Evolutionary conservation across 2,797 vertebrate species (phyloP).

Genomic region (Cyprinodon diabolis): DNA sequence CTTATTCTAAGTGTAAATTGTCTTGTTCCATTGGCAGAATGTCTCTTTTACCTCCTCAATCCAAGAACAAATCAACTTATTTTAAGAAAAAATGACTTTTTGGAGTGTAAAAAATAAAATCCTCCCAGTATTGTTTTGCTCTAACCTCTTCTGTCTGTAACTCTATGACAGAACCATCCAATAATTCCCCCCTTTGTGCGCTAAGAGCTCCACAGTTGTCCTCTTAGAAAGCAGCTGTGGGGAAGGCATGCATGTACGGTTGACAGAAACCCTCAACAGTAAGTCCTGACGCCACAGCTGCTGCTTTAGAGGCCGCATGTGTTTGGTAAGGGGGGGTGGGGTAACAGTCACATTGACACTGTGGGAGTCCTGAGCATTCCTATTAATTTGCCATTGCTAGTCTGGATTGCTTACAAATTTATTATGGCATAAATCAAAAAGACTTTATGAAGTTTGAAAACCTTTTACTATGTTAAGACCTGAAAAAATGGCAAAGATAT

Average conservation of each 20-base stretch:
- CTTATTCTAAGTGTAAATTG: no score
- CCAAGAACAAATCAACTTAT: no score
- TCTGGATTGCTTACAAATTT: not conserved
- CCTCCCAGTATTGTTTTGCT: not conserved
- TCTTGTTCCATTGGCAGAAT: no score
- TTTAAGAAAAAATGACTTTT: no score
- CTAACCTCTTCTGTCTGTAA: not conserved
- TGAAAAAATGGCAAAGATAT: not conserved
- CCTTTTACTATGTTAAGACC: not conserved
- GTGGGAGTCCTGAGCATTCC: conserved; percentile 16
- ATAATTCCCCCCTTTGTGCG: conserved; percentile 33
- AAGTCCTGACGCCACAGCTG: conserved; percentile 67
- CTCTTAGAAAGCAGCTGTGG: conserved; percentile 31
- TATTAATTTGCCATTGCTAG: conserved; percentile 2
- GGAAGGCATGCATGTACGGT: conserved; percentile 38
- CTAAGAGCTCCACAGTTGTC: conserved; percentile 61
- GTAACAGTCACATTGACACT: conserved; percentile 38
- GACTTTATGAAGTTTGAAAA: not conserved
- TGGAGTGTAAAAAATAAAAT: not conserved
- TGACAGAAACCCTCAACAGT: conserved; percentile 66
- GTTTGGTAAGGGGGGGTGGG: conserved; percentile 4
- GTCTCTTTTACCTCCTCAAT: no score
- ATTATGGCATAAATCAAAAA: not conserved
- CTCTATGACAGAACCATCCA: conserved; percentile 21
- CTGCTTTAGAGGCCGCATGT: conserved; percentile 34